Conservation (phyloP, 2,113 vertebrate genomes). For the Silurus meridionalis region DNA sequence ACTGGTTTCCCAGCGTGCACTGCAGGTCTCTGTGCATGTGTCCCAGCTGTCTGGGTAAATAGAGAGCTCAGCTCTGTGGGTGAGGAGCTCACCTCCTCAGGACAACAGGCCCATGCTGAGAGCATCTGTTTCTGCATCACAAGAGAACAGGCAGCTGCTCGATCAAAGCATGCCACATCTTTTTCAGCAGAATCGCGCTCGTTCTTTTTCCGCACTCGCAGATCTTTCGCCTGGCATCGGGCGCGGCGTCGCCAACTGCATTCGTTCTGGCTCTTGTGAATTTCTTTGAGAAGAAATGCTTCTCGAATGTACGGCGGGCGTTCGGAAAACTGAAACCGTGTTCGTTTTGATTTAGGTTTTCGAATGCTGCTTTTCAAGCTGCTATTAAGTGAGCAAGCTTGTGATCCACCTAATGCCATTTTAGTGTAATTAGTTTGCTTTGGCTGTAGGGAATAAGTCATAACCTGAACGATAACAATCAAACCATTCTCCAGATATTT, state of each 20-base stretch:
- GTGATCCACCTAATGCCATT: constrained; percentile 29
- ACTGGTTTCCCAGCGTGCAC: constrained; percentile 1
- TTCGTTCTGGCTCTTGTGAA: background rate
- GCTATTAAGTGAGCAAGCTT: background rate
- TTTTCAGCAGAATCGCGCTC: constrained; percentile 1
- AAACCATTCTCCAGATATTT: constrained; percentile 8
- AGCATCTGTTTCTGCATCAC: constrained; percentile 42
- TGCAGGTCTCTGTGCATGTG: constrained; percentile 12
- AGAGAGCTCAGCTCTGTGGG: constrained; percentile 33
- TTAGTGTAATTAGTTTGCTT: constrained; percentile 18
- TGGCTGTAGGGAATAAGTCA: background rate
- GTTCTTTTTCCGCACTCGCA: background rate
- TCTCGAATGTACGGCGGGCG: background rate
- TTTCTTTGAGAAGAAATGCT: constrained; percentile 8
- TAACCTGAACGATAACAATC: constrained; percentile 26
- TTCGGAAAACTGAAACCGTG: background rate
- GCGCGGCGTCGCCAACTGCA: background rate
- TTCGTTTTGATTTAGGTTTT: background rate
- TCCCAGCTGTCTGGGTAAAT: constrained; percentile 25
- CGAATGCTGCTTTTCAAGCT: background rate
- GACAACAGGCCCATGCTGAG: constrained; percentile 36
- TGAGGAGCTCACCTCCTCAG: constrained; percentile 35
- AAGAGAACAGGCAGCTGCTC: constrained; percentile 18
- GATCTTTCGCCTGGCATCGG: background rate
- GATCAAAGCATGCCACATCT: constrained; percentile 34